phyloP scores from a whole-genome alignment of 1,140 invertebrate species.

The Ostrea denselamellosa region DNA sequence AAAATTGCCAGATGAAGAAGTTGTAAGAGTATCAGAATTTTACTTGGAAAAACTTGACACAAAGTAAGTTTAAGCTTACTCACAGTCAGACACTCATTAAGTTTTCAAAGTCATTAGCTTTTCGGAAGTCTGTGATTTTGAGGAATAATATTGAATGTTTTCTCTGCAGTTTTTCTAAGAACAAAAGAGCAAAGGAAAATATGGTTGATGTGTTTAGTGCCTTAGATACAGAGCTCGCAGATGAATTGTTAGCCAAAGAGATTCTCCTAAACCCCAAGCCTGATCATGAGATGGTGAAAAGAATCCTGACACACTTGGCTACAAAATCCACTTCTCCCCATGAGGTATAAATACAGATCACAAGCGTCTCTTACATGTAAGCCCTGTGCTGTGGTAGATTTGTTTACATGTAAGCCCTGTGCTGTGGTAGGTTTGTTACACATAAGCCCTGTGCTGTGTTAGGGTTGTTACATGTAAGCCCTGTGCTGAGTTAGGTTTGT shows the following conservation, averaged over 20 bases:
- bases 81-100: not conserved
- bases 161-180: not conserved
- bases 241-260: slow-evolving; percentile 42
- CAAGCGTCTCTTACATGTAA: too few relatives aligned
- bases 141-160: not conserved
- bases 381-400: too few relatives aligned
- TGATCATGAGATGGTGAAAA: slow-evolving; percentile 42
- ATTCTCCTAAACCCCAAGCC: slow-evolving; percentile 46
- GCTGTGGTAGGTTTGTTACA: too few relatives aligned
- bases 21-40: slow-evolving; percentile 45
- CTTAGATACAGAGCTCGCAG: slow-evolving; percentile 45
- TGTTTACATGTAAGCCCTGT: too few relatives aligned
- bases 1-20: slow-evolving; percentile 45
- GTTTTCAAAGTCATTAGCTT: too few relatives aligned
- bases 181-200: slow-evolving; percentile 34
- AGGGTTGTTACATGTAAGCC: too few relatives aligned
- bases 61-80: slow-evolving; percentile 43
- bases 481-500: too few relatives aligned
- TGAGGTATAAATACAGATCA: slow-evolving; percentile 41
- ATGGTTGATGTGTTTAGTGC: slow-evolving; percentile 58
- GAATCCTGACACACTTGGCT: slow-evolving; percentile 53
- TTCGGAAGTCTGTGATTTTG: not conserved
- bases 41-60: slow-evolving; percentile 48
- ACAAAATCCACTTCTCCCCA: slow-evolving; percentile 47
- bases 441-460: too few relatives aligned